A percentile compares a stretch with the other conserved stretches of the same genome.
These are phyloP conservation scores for Eptesicus fuscus DNA, from an alignment of 2,113 vertebrate genomes.

Conservation along the genomic window DNA sequence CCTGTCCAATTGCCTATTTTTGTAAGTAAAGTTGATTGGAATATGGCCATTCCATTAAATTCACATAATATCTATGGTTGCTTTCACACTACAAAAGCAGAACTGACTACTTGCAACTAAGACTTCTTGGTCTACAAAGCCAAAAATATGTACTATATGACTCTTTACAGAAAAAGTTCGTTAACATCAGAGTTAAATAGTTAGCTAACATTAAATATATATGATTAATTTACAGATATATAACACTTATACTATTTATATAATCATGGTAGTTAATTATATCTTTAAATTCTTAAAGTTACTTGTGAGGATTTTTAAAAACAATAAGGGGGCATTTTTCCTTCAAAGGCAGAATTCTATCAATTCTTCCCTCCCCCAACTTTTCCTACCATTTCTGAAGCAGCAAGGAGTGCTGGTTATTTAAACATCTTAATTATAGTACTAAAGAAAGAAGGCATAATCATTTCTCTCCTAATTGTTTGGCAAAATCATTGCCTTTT, in stretches of 20 bases:
- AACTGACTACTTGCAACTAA: conserved; percentile 14
- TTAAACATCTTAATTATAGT: conserved; percentile 56
- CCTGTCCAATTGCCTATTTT: not conserved
- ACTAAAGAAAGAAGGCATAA: conserved; percentile 45
- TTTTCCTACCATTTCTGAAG: conserved; percentile 34
- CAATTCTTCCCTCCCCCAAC: not conserved
- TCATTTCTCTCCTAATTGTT: conserved; percentile 47
- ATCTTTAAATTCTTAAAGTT: conserved; percentile 34
- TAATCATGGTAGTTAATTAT: not conserved
- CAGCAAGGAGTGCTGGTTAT: conserved; percentile 11
- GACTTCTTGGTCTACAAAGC: not conserved
- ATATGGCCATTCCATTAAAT: not conserved
- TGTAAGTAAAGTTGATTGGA: conserved; percentile 25
- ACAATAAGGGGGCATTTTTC: conserved; percentile 7
- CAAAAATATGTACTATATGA: conserved; percentile 25
- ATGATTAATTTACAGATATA: not conserved
- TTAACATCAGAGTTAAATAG: not conserved
- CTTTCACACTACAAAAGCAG: not conserved
- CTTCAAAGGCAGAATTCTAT: conserved; percentile 36
- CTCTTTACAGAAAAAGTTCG: conserved; percentile 10
- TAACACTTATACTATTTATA: not conserved
- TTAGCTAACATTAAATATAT: conserved; percentile 15
- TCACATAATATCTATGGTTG: not conserved
- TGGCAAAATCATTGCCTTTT: conserved; percentile 53
- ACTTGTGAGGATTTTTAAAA: not conserved